Evolutionary conservation across 2,113 vertebrate genomes (phyloP), one percentile per base, ranked within the genome.

Genomic region (Myotis brandtii): DNA sequence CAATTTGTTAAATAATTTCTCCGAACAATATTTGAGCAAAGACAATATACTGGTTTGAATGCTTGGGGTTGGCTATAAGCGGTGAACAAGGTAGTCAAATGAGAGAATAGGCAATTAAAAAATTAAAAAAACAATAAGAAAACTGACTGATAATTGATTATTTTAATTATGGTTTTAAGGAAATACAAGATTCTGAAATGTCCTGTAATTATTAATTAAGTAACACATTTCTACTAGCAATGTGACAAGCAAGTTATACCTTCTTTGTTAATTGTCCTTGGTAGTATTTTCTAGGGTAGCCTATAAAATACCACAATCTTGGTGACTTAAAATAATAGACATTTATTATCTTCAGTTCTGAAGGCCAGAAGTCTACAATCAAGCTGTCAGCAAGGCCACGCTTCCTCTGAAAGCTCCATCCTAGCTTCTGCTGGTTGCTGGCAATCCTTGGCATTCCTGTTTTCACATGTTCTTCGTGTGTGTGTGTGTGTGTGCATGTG

Each of bases 131-230:
- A 43, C 5, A 20, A 10, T 13, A 30, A 66, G 18, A 79, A 90
- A 25, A 56, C 5, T n/a, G 23, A 75, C 20, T 25, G 20, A 2
- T n/a, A 62, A 54, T 86, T 75, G 66, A 30, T 76, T 2, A 69
- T 54, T 96, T 92, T 87, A 25, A 87, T 81, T 50, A 50, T 67
- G 9, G 64, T 90, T 95, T 62, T 84, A 25, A 83, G 54, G 69
- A 77, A 93, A 73, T 62, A 67, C 3, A 64, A 91, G 34, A 56
- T 92, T 37, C 16, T 62, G 76, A 90, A 62, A 10, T 32, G 34
- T 34, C 50, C 43, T 76, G 11, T 83, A 86, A 25, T 79, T 37
- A 69, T 32, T 91, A 90, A 67, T 73, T 73, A 82, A 92, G 75
- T 32, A 27, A 25, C 3, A 32, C 86, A 76, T 50, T 93, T 84